Conservation (phyloP, 2,113 vertebrate species). For the Lepidothrix coronata region DNA sequence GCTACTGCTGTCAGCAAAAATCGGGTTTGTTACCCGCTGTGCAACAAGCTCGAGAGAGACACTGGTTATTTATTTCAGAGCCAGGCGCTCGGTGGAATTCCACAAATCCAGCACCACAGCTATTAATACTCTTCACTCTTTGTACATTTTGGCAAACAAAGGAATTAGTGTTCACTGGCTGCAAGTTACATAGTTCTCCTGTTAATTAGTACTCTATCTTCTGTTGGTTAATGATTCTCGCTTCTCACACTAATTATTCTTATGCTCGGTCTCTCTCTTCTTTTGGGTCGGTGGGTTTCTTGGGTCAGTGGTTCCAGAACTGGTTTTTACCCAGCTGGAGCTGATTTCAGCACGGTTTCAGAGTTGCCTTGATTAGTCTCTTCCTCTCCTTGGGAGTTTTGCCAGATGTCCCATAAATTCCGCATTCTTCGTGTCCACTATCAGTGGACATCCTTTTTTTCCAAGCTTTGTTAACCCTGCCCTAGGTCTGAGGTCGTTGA, state of each 20-base stretch:
- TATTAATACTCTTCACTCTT: not conserved
- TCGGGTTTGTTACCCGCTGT: not conserved
- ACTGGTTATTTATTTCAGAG: not conserved
- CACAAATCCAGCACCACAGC: not conserved
- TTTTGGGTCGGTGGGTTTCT: not conserved
- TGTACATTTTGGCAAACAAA: not conserved
- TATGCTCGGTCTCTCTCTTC: not conserved
- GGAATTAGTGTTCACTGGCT: not conserved
- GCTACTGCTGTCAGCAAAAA: not conserved
- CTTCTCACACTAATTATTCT: not conserved
- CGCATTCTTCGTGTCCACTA: not conserved
- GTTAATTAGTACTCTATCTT: not conserved
- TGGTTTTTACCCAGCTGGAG: not conserved
- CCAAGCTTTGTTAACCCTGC: not conserved
- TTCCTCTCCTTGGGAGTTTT: not conserved
- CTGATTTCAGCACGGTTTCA: not conserved
- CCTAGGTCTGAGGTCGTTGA: not conserved
- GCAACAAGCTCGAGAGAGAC: accelerated
- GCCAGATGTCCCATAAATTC: not conserved
- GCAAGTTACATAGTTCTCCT: not conserved
- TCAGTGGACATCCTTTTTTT: not conserved
- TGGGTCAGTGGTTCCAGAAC: not conserved
- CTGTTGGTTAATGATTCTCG: accelerated
- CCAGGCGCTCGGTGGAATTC: not conserved
- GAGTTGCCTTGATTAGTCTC: not conserved